Evolutionary conservation across 1,140 invertebrate species (phyloP).

Genomic region (Centruroides vittatus): DNA sequence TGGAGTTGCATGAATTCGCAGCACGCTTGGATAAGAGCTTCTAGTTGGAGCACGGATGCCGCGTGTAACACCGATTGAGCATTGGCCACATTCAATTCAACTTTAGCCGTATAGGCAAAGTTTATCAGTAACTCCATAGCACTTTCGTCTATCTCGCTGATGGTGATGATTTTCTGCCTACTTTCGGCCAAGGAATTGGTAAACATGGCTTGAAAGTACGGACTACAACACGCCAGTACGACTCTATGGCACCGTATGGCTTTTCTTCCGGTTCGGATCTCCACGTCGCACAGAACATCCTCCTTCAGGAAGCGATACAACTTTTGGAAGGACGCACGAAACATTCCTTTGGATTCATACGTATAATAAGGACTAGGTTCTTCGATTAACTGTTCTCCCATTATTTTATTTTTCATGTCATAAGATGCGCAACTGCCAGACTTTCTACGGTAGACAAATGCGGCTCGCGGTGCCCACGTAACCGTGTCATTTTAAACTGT

Average conservation of each 20-base stretch:
- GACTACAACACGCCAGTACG: constrained; percentile 52
- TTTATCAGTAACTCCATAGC: constrained; percentile 50
- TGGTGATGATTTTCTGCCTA: constrained; percentile 42
- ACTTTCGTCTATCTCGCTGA: constrained; percentile 52
- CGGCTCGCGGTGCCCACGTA: too few species aligned
- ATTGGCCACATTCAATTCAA: constrained; percentile 47
- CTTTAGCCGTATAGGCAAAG: constrained; percentile 50
- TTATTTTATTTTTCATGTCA: background rate
- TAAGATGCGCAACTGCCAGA: too few species aligned
- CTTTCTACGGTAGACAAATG: too few species aligned
- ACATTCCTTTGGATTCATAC: constrained; percentile 10
- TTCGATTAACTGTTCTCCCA: constrained; percentile 13
- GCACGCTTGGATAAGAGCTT: constrained; percentile 49
- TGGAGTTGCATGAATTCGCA: constrained; percentile 46
- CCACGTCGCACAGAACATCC: constrained; percentile 13
- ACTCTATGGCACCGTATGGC: constrained; percentile 52
- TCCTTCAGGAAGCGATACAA: constrained; percentile 12
- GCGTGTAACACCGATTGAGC: constrained; percentile 52
- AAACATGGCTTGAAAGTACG: constrained; percentile 65
- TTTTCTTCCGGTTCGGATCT: constrained; percentile 37
- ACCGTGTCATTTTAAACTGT: too few species aligned
- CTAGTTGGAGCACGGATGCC: constrained; percentile 52
- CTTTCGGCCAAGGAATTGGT: constrained; percentile 52
- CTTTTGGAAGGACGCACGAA: constrained; percentile 12
- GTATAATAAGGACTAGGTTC: constrained; percentile 1